Evolutionary conservation across 2,888 invertebrate genomes (phyloP).

Genomic region (Zeuzera pyrina): DNA sequence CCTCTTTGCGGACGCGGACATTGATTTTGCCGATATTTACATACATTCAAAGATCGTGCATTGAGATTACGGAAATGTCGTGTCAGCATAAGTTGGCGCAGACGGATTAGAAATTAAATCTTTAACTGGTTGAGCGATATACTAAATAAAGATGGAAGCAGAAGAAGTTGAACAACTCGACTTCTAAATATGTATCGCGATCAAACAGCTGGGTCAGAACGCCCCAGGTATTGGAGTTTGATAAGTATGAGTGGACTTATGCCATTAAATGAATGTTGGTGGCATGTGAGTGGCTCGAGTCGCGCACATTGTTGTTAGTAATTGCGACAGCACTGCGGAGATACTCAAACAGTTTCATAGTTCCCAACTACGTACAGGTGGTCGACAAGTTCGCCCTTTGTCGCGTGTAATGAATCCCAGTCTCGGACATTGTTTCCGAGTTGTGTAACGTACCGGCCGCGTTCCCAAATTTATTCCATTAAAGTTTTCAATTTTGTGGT

Average conservation of each 20-base stretch:
- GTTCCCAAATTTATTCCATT: slow-evolving; percentile 21
- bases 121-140: no score
- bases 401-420: slow-evolving; percentile 6
- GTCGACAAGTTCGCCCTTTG: slow-evolving; percentile 13
- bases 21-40: no score
- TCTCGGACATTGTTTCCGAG: slow-evolving; percentile 2
- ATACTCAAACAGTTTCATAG: slow-evolving; percentile 11
- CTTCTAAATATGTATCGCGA: no score
- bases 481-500: slow-evolving; percentile 16
- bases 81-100: no score
- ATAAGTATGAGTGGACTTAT: slow-evolving; percentile 11
- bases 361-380: slow-evolving; percentile 13
- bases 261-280: slow-evolving; percentile 15
- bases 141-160: no score
- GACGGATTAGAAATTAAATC: no score
- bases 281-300: slow-evolving; percentile 3
- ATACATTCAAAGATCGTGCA: no score
- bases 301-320: slow-evolving; percentile 12
- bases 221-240: slow-evolving; percentile 11
- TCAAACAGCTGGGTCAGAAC: no score
- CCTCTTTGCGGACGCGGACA: no score
- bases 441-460: slow-evolving; percentile 2
- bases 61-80: no score
- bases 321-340: slow-evolving; percentile 5
- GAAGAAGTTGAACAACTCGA: no score